Evolutionary conservation across 2,797 vertebrate species (phyloP), one percentile per base, ranked within the genome.

Genomic region (Hephaestus fuliginosus): DNA sequence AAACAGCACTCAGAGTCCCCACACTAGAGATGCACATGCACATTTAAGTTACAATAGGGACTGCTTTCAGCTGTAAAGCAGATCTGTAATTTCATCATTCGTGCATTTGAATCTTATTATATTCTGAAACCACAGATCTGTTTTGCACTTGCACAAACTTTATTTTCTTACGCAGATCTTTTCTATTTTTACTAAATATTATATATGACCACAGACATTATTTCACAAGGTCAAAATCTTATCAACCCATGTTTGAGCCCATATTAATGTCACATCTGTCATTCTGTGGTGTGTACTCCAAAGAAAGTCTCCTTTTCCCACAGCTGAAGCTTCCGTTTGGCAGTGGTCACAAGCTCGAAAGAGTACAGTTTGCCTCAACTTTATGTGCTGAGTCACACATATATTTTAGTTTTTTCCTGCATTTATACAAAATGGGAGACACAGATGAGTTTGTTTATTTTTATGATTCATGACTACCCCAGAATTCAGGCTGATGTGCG

Each of bases 401-500:
- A 62, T 12, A 2, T 13, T 43, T 62, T 62, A 15, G 13, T 41
- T 43, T 62, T 62, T 7, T 22, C n/a, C 13, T n/a, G 15, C 39
- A 43, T 20, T 25, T 43, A 43, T 5, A 43, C 20, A 43, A n/a
- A 43, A 62, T 22, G n/a, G 41, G 20, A 20, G 18, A 41, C 58
- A 41, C 33, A 13, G 58, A 62, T 62, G 20, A 43, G 22, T 62
- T 43, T 43, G 60, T 62, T 62, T 61, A 14, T 22, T 22, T 61
- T 25, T 20, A 20, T 62, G 60, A 14, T 62, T 62, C 7, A 22
- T 62, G 60, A 43, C 36, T 39, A 22, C 6, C 6, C n/a, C 36
- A 43, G 14, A 43, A 43, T 43, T 62, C 6, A 15, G 13, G 5
- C 30, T 36, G 33, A 36, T 36, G 33, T 36, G 25, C 25, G 33